Percentiles rank a stretch among this genome's conserved stretches.
Evolutionary conservation across 2,888 invertebrate species (phyloP).

Genomic region (Ptychoptera contaminata): DNA sequence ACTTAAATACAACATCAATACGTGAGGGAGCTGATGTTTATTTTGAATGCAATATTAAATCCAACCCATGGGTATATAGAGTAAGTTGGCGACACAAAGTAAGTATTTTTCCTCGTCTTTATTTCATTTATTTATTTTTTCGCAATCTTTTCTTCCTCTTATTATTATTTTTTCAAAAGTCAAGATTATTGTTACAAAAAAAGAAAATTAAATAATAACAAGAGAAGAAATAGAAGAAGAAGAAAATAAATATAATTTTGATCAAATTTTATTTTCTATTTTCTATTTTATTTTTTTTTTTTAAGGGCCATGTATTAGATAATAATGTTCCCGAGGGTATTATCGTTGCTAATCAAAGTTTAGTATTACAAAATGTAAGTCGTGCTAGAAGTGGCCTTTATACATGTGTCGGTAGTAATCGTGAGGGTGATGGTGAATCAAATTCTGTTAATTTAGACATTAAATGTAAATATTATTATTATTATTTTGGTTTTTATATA

Average conservation of each 20-base stretch:
- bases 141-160: no score
- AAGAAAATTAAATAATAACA: no score
- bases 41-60: constrained; percentile 79
- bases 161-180: no score
- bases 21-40: constrained; percentile 81
- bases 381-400: constrained; percentile 64
- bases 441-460: constrained; percentile 71
- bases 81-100: constrained; percentile 65
- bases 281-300: no score
- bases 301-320: constrained; percentile 57
- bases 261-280: no score
- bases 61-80: constrained; percentile 70
- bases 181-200: no score
- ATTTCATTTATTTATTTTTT: no score
- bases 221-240: no score
- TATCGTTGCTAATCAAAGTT: constrained; percentile 75
- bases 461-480: constrained; percentile 48
- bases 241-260: no score
- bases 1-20: constrained; percentile 60
- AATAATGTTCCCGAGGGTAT: constrained; percentile 67
- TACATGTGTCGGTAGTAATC: constrained; percentile 75
- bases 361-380: constrained; percentile 75
- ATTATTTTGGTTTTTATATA: background rate
- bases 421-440: constrained; percentile 76
- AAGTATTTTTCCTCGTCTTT: constrained; percentile 31